Percentiles rank a stretch among this genome's conserved stretches.
phyloP scores from a whole-genome alignment of 2,888 invertebrate genomes.

The Melitaea athalia region DNA sequence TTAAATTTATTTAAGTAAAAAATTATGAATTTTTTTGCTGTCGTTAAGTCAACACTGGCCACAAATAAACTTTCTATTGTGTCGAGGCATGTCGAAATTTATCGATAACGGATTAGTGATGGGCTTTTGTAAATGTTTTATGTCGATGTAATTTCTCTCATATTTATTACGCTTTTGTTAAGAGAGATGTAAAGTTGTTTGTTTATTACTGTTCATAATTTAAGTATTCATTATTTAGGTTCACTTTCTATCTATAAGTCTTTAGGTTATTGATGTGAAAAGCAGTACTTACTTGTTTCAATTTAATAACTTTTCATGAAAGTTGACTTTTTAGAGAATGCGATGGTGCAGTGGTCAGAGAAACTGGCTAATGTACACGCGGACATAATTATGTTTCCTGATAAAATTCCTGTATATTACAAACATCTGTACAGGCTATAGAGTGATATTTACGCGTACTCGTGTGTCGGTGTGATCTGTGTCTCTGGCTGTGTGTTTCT shows the following conservation, averaged over 20 bases:
- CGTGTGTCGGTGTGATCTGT: too few relatives aligned
- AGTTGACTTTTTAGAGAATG: too few relatives aligned
- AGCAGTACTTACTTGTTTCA: not conserved
- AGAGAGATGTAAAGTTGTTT: conserved; percentile 33
- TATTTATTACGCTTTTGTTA: conserved; percentile 42
- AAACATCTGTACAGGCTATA: too few relatives aligned
- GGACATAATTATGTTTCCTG: too few relatives aligned
- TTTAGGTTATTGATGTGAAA: too few relatives aligned
- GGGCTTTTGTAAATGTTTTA: conserved; percentile 45
- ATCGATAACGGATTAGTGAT: conserved; percentile 67
- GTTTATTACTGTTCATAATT: conserved; percentile 18
- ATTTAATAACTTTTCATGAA: not conserved
- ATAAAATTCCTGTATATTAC: too few relatives aligned
- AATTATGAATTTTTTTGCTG: conserved; percentile 51
- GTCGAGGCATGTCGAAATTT: conserved; percentile 68
- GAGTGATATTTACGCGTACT: too few relatives aligned
- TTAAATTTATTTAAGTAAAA: not conserved
- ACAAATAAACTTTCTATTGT: conserved; percentile 81
- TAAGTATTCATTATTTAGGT: not conserved
- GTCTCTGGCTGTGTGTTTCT: too few relatives aligned
- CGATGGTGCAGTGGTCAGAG: too few relatives aligned
- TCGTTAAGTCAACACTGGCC: conserved; percentile 50
- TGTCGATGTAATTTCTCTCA: conserved; percentile 35
- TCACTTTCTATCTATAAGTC: not conserved
- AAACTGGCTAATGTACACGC: too few relatives aligned